phyloP scores from a whole-genome alignment of 1,140 invertebrate genomes.

The Oncopodura yosiiana region DNA sequence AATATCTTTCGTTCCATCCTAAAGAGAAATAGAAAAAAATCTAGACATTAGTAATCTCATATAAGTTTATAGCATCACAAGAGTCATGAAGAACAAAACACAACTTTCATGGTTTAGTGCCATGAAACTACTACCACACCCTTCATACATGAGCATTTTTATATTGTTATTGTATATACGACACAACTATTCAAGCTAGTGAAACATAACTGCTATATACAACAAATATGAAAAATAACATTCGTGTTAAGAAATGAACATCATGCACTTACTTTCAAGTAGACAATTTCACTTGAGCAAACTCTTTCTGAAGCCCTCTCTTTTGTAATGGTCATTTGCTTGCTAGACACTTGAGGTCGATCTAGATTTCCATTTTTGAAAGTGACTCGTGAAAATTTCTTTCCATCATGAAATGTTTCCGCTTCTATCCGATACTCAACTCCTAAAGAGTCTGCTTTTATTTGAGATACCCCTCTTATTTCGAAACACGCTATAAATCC shows the following conservation, averaged over 20 bases:
- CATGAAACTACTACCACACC: no score
- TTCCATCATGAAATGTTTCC: constrained; percentile 63
- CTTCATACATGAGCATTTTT: no score
- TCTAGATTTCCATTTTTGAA: constrained; percentile 48
- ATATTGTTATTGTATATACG: no score
- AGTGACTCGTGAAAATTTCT: constrained; percentile 71
- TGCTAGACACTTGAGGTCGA: constrained; percentile 41
- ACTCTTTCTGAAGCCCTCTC: constrained; percentile 42
- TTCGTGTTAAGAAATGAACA: no score
- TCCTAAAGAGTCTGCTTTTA: constrained; percentile 43
- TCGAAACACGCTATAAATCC: constrained; percentile 77
- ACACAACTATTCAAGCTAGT: no score
- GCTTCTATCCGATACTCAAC: constrained; percentile 71
- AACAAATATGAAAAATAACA: no score
- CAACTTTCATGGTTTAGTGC: no score
- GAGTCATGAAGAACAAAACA: no score
- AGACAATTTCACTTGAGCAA: constrained; percentile 64
- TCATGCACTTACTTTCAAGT: constrained; percentile 54
- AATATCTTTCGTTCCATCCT: constrained; percentile 71
- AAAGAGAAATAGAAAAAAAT: constrained; percentile 11
- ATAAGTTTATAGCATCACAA: no score
- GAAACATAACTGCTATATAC: no score
- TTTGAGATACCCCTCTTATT: constrained; percentile 51
- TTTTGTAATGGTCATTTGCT: constrained; percentile 39
- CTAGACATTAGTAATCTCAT: background rate